phyloP scores from a whole-genome alignment of 2,113 vertebrate species.

The Nematolebias whitei region DNA sequence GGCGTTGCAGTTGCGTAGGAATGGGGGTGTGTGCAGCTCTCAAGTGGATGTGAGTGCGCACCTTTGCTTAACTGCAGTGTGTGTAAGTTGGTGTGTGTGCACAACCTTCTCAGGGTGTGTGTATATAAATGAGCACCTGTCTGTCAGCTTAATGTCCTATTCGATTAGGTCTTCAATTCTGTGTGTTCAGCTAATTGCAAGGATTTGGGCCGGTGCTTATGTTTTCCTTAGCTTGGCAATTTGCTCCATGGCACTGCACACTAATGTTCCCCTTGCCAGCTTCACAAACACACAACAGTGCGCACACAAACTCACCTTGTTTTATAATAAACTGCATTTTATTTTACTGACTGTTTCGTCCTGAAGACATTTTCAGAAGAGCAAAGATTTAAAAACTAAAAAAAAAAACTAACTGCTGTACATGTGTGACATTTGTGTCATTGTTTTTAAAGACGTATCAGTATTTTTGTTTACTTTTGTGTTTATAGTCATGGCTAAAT shows the following conservation, averaged over 20 bases:
- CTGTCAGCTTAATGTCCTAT: conserved; percentile 62
- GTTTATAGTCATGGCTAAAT: no score
- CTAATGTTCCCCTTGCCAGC: conserved; percentile 45
- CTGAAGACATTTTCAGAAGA: conserved; percentile 25
- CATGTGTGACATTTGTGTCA: background rate
- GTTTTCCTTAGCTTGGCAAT: conserved; percentile 63
- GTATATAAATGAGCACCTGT: conserved; percentile 65
- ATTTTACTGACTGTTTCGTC: conserved; percentile 21
- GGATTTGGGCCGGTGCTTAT: conserved; percentile 47
- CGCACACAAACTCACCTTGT: background rate
- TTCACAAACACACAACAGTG: conserved; percentile 9
- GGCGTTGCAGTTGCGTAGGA: background rate
- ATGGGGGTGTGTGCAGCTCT: conserved; percentile 1
- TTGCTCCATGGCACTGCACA: conserved; percentile 52
- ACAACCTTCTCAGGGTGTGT: conserved; percentile 35
- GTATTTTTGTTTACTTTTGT: no score
- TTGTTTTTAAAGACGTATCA: no score
- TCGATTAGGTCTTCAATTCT: conserved; percentile 65
- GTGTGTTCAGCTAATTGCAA: conserved; percentile 74
- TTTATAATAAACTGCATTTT: conserved; percentile 10
- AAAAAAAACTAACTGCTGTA: background rate
- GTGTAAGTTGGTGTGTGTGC: conserved; percentile 20
- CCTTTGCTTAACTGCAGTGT: background rate
- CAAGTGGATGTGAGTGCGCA: background rate
- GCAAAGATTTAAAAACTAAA: background rate